Conservation (phyloP, 2,797 vertebrate species). For the Sphaeramia orbicularis region DNA sequence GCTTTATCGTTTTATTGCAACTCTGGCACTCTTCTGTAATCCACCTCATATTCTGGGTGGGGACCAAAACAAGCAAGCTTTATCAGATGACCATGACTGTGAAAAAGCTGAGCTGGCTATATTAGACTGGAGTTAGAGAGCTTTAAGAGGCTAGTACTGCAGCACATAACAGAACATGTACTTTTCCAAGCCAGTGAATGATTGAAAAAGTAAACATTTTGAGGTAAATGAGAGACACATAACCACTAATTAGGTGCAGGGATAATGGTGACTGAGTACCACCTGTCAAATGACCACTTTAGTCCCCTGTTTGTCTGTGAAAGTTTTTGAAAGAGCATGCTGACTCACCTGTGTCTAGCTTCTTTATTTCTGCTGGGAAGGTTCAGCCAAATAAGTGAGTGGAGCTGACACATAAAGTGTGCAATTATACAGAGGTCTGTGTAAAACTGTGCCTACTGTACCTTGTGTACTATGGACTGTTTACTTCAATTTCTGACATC, state of each 20-base stretch:
- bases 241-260: slow-evolving; percentile 71
- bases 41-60: slow-evolving; percentile 74
- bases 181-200: slow-evolving; percentile 65
- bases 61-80: slow-evolving; percentile 78
- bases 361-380: slow-evolving; percentile 51
- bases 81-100: slow-evolving; percentile 79
- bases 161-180: slow-evolving; percentile 64
- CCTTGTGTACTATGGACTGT: slow-evolving; percentile 32
- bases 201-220: slow-evolving; percentile 77
- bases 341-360: slow-evolving; percentile 73
- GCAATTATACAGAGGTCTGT: slow-evolving; percentile 56
- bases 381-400: slow-evolving; percentile 61
- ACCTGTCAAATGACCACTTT: slow-evolving; percentile 78
- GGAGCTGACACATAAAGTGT: slow-evolving; percentile 57
- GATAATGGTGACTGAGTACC: slow-evolving; percentile 71
- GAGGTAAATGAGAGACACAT: slow-evolving; percentile 68
- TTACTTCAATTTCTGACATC: slow-evolving; percentile 59
- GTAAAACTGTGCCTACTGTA: slow-evolving; percentile 38
- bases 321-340: slow-evolving; percentile 65
- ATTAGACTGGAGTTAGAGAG: slow-evolving; percentile 56
- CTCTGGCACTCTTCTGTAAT: slow-evolving; percentile 72
- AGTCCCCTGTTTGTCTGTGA: slow-evolving; percentile 52
- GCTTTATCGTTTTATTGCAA: slow-evolving; percentile 78
- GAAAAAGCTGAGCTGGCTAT: slow-evolving; percentile 69
- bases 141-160: slow-evolving; percentile 45